phyloP scores from a whole-genome alignment of 2,113 vertebrate species.

The Notechis scutatus region DNA sequence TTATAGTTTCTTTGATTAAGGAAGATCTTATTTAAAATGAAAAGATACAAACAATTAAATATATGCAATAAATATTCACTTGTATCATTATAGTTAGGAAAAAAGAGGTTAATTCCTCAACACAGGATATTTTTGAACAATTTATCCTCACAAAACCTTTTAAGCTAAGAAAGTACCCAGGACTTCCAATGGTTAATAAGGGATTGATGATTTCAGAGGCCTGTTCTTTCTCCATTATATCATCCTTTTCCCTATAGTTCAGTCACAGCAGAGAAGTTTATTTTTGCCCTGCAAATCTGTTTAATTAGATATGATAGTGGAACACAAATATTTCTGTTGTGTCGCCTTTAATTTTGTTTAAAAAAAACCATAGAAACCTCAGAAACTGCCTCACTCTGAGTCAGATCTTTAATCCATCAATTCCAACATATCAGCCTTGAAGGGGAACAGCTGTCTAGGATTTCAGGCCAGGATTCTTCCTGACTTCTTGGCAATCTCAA shows the following conservation, averaged over 20 bases:
- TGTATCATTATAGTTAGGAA: not conserved
- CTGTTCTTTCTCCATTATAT: not conserved
- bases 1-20: conserved; percentile 4
- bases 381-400: not conserved
- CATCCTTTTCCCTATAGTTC: not conserved
- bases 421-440: not conserved
- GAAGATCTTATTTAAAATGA: not conserved
- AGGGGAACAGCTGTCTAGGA: not conserved
- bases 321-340: not conserved
- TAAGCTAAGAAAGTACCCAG: not conserved
- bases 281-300: not conserved
- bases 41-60: not conserved
- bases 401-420: not conserved
- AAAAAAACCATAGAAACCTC: not conserved
- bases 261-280: not conserved
- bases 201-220: not conserved
- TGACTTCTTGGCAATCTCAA: not conserved
- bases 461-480: not conserved
- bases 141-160: not conserved
- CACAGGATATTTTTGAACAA: not conserved
- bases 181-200: not conserved
- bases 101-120: not conserved
- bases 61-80: not conserved
- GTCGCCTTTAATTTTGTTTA: not conserved
- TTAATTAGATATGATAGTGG: not conserved